Conservation (phyloP, 2,113 vertebrate species). For the Electrona antarctica region DNA sequence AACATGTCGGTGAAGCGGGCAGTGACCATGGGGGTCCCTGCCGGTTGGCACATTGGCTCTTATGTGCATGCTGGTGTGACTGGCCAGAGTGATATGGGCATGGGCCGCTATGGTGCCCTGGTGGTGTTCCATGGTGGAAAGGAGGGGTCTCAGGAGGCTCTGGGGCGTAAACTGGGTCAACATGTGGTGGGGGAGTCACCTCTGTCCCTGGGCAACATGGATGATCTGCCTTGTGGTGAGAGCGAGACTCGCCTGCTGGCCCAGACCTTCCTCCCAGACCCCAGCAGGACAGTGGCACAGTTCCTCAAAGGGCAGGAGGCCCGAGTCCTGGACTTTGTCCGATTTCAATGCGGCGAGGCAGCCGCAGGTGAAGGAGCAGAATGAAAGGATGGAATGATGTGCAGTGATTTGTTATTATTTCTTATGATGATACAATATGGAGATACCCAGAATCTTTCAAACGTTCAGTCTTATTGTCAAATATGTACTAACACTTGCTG, state of each 20-base stretch:
- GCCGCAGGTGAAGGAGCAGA: slow-evolving; percentile 37
- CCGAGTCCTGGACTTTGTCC: slow-evolving; percentile 86
- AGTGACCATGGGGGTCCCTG: slow-evolving; percentile 79
- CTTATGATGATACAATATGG: slow-evolving; percentile 19
- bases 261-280: slow-evolving; percentile 85
- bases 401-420: slow-evolving; percentile 12
- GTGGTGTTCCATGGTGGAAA: slow-evolving; percentile 82
- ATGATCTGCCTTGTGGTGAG: slow-evolving; percentile 85
- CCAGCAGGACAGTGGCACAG: slow-evolving; percentile 85
- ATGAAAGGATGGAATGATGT: slow-evolving; percentile 35
- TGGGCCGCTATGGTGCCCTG: slow-evolving; percentile 87
- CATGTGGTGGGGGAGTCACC: slow-evolving; percentile 90
- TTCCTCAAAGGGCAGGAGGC: slow-evolving; percentile 81
- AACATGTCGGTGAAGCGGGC: slow-evolving; percentile 87
- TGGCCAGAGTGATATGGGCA: slow-evolving; percentile 66
- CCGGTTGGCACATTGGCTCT: slow-evolving; percentile 84
- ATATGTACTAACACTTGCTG: neutral
- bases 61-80: slow-evolving; percentile 81
- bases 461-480: slow-evolving; percentile 8
- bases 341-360: slow-evolving; percentile 87
- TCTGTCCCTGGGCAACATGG: slow-evolving; percentile 82
- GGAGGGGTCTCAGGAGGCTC: slow-evolving; percentile 45
- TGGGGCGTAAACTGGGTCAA: slow-evolving; percentile 86
- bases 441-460: neutral
- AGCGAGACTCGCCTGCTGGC: slow-evolving; percentile 86